Percentiles rank a stretch among this genome's conserved stretches.
phyloP scores from a whole-genome alignment of 2,113 vertebrate species.

The Bos javanicus region DNA sequence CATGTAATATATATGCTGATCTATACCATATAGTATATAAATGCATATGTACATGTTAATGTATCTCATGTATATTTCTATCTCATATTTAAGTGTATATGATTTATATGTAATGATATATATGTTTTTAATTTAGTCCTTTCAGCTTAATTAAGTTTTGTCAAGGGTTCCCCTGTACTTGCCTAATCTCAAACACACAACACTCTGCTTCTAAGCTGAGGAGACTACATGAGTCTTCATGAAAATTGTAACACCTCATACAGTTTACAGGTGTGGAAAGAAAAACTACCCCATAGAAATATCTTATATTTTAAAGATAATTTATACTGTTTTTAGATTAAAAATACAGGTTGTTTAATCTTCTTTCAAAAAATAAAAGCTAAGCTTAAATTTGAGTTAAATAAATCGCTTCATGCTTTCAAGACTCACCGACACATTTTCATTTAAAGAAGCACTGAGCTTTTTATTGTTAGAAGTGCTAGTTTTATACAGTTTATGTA shows the following conservation, averaged over 20 bases:
- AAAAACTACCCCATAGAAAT: not conserved
- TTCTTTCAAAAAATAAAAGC: not conserved
- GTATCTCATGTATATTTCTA: not conserved
- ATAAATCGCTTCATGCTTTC: not conserved
- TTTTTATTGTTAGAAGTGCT: not conserved
- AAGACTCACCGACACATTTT: not conserved
- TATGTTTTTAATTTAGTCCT: conserved; percentile 21
- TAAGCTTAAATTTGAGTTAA: conserved; percentile 21
- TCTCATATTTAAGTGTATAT: not conserved
- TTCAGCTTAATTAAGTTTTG: not conserved
- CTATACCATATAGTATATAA: not conserved
- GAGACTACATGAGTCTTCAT: not conserved
- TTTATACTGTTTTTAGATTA: not conserved
- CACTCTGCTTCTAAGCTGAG: not conserved
- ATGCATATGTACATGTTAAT: not conserved
- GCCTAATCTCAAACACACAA: not conserved
- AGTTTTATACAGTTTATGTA: not conserved
- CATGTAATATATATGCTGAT: not conserved
- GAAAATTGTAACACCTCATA: not conserved
- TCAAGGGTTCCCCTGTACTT: not conserved
- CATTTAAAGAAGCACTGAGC: not conserved
- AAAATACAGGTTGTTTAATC: not conserved
- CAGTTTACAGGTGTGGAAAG: not conserved
- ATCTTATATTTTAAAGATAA: not conserved
- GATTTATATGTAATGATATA: not conserved